phyloP scores from a whole-genome alignment of 2,113 vertebrate species.

The Alosa alosa region DNA sequence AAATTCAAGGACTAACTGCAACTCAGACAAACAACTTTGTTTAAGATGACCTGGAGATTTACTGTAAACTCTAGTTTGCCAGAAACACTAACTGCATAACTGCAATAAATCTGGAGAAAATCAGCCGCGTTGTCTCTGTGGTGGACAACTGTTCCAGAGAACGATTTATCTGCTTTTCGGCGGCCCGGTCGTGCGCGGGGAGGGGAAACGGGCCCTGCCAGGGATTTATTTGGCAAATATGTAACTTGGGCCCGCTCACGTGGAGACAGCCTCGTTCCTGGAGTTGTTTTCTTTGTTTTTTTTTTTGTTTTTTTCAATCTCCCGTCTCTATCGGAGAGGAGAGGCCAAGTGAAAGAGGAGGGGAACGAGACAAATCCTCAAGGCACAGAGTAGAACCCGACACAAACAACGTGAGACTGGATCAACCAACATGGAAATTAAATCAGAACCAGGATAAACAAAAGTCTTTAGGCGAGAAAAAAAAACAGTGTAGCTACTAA shows the following conservation, averaged over 20 bases:
- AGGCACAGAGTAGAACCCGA: neutral
- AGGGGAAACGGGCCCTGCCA: neutral
- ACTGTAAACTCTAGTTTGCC: neutral
- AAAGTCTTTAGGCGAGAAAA: neutral
- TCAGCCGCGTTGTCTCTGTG: neutral
- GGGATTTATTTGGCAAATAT: neutral
- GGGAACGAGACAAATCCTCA: neutral
- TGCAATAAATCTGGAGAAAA: neutral
- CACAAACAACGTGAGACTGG: neutral
- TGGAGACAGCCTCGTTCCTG: slow-evolving; percentile 10
- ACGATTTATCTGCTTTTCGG: neutral
- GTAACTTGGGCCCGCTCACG: neutral
- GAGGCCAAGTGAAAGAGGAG: too few relatives aligned
- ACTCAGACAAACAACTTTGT: neutral
- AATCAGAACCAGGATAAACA: neutral
- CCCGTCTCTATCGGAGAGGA: neutral
- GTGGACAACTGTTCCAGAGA: neutral
- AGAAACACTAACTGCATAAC: neutral
- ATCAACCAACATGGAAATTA: neutral
- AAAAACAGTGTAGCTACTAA: neutral
- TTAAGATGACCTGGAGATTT: neutral
- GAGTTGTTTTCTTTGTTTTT: neutral
- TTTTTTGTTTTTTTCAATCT: neutral
- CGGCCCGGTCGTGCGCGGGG: neutral
- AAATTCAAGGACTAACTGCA: too few relatives aligned